These are phyloP conservation scores for Gonioctena quinquepunctata DNA, from an alignment of 1,140 invertebrate genomes.

Conservation along the genomic window DNA sequence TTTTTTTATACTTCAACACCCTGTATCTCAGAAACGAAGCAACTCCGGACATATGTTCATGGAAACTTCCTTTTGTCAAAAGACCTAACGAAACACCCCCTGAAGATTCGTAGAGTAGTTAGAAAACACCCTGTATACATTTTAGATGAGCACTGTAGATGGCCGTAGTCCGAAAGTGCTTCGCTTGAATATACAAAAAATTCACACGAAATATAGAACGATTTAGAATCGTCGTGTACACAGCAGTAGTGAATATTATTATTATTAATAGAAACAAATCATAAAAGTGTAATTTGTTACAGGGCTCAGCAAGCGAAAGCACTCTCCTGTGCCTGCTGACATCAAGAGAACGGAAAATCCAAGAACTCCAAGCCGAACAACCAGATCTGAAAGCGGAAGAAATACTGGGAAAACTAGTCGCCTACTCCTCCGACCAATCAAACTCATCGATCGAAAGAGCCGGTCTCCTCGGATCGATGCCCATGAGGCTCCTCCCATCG, in stretches of 20 bases:
- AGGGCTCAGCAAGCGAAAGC: slow-evolving; percentile 91
- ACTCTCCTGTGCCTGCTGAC: slow-evolving; percentile 82
- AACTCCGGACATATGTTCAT: no score
- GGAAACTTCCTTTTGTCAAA: no score
- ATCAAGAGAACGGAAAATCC: slow-evolving; percentile 74
- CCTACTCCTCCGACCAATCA: slow-evolving; percentile 87
- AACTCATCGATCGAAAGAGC: slow-evolving; percentile 92
- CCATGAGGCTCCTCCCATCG: slow-evolving; percentile 76
- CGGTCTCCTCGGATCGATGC: slow-evolving; percentile 79
- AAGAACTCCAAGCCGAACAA: slow-evolving; percentile 60
- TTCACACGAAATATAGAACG: neutral
- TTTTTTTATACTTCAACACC: no score
- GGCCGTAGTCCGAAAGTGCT: no score
- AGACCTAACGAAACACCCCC: no score
- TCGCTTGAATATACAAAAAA: no score
- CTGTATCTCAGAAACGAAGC: no score
- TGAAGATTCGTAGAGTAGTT: no score
- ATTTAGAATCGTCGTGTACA: no score
- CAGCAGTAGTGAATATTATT: neutral
- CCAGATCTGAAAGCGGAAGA: slow-evolving; percentile 66
- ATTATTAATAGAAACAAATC: neutral
- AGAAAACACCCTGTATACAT: no score
- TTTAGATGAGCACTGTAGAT: no score
- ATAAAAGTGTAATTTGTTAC: slow-evolving; percentile 52
- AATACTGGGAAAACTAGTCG: slow-evolving; percentile 78